Evolutionary conservation across 64 coral and sea anemone species (phyloP).

Genomic region (Pachyseris speciosa): DNA sequence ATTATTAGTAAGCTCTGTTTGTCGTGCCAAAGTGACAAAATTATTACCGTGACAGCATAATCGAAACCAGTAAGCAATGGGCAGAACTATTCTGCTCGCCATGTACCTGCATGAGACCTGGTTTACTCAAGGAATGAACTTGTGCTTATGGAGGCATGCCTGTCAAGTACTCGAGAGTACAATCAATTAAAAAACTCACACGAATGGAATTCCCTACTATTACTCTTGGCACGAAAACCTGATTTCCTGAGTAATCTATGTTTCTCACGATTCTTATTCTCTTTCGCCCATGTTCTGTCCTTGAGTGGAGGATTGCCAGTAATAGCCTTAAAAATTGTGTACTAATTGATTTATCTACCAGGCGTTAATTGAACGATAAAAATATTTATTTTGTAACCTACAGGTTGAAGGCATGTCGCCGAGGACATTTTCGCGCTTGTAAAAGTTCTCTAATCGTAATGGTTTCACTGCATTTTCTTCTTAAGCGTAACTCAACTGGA

Average conservation of each 20-base stretch:
- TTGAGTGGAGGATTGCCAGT: background rate
- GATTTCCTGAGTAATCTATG: background rate
- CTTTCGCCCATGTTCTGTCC: background rate
- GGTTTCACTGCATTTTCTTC: background rate
- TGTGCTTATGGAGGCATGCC: conserved; percentile 16
- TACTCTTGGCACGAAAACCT: background rate
- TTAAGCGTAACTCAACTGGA: background rate
- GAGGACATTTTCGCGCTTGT: background rate
- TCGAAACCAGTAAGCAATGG: background rate
- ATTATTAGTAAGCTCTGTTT: background rate
- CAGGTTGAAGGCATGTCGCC: background rate
- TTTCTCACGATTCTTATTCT: background rate
- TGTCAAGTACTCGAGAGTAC: conserved; percentile 7
- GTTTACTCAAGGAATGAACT: background rate
- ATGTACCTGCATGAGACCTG: background rate
- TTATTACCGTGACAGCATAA: background rate
- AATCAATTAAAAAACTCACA: conserved; percentile 14
- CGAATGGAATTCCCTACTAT: background rate
- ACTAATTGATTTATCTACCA: background rate
- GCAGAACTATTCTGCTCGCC: background rate
- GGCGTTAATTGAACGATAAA: conserved; percentile 6
- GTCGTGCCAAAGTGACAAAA: background rate
- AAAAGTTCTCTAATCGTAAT: background rate
- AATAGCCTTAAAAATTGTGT: background rate
- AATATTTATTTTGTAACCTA: background rate